These are phyloP conservation scores for Oreocharis arfaki DNA, from an alignment of 2,113 vertebrate genomes.

Conservation along the genomic window DNA sequence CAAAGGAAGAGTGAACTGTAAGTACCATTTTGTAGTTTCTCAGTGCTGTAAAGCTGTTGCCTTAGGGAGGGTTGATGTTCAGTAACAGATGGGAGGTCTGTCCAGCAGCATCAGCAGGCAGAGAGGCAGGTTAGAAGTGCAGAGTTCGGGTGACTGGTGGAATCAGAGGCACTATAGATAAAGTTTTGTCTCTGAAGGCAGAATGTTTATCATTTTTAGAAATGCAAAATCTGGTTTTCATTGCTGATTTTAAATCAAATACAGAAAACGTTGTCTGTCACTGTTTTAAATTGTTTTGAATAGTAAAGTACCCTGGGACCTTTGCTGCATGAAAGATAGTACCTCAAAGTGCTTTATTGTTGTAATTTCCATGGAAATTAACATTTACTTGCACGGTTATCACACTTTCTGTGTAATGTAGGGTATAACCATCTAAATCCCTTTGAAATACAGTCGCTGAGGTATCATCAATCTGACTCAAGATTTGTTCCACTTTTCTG, in stretches of 20 bases:
- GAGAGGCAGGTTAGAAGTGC: neutral
- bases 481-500: slow-evolving; percentile 4
- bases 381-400: slow-evolving; percentile 30
- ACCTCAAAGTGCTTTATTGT: slow-evolving; percentile 47
- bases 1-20: neutral
- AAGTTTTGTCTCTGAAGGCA: neutral
- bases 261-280: neutral
- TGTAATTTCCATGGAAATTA: slow-evolving; percentile 65
- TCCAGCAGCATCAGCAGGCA: neutral
- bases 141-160: neutral
- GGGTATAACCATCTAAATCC: neutral
- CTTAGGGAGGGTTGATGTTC: neutral
- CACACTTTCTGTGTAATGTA: neutral
- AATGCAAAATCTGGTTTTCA: neutral
- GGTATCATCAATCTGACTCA: neutral
- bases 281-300: slow-evolving; percentile 46
- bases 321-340: slow-evolving; percentile 18
- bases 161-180: neutral
- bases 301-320: slow-evolving; percentile 32
- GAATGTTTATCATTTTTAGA: neutral
- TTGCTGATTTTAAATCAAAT: slow-evolving; percentile 27
- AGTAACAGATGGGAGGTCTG: neutral
- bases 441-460: slow-evolving; percentile 12
- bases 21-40: neutral
- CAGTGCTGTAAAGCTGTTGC: neutral